Conservation (phyloP, 2,888 invertebrate species). For the Brenthis ino region DNA sequence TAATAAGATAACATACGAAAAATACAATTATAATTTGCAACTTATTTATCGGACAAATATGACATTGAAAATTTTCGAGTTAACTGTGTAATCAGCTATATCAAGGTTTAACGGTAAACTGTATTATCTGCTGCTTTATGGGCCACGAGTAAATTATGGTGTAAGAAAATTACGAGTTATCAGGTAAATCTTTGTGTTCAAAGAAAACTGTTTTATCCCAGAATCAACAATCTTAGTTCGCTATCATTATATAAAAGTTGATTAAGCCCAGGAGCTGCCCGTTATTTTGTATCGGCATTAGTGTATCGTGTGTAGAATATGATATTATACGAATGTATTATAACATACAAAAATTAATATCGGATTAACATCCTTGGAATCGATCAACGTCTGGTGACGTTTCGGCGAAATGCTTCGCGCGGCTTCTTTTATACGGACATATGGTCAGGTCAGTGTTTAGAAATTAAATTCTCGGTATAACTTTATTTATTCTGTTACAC, state of each 20-base stretch:
- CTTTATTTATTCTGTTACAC: neutral
- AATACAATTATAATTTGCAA: neutral
- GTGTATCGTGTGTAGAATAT: neutral
- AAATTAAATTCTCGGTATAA: neutral
- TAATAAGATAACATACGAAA: too few species aligned
- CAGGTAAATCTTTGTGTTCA: constrained; percentile 63
- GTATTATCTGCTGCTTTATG: constrained; percentile 60
- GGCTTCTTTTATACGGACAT: constrained; percentile 71
- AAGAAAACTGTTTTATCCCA: constrained; percentile 56
- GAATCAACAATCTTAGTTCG: constrained; percentile 62
- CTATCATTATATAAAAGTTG: constrained; percentile 56
- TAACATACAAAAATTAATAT: constrained; percentile 4
- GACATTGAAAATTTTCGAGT: constrained; percentile 26
- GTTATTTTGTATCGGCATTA: constrained; percentile 29
- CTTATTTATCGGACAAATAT: constrained; percentile 11
- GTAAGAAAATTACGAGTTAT: constrained; percentile 56
- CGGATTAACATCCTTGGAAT: neutral
- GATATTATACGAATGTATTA: constrained; percentile 1
- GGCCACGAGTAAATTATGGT: constrained; percentile 58
- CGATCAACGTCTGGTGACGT: constrained; percentile 32
- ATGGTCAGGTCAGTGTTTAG: constrained; percentile 57
- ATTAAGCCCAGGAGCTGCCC: constrained; percentile 46
- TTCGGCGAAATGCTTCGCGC: constrained; percentile 67
- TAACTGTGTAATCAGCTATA: constrained; percentile 37
- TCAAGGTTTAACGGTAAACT: constrained; percentile 51